Conservation (phyloP, 2,888 invertebrate species). For the Protonemura montana region DNA sequence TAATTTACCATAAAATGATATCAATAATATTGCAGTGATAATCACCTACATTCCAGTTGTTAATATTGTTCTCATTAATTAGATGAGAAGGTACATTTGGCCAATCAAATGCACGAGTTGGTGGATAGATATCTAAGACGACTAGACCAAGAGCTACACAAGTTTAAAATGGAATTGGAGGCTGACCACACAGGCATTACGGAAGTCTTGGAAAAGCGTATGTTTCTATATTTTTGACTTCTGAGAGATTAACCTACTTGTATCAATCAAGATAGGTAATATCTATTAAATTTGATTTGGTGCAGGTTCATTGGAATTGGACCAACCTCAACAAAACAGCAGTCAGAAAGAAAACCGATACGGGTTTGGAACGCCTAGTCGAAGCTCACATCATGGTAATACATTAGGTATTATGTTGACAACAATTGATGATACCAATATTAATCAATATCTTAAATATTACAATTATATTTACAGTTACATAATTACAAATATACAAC, state of each 20-base stretch:
- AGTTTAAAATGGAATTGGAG: constrained; percentile 98
- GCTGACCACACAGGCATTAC: constrained; percentile 99
- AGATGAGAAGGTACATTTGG: constrained; percentile 94
- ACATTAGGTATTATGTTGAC: not conserved
- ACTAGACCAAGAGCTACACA: constrained; percentile 89
- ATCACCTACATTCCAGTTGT: no score
- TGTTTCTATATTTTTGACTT: not conserved
- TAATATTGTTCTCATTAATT: constrained; percentile 36
- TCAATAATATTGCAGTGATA: no score
- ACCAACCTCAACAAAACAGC: constrained; percentile 69
- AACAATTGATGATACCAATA: no score
- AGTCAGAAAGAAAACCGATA: constrained; percentile 87
- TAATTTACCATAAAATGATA: no score
- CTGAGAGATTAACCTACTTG: not conserved
- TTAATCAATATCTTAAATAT: no score
- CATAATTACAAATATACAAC: no score
- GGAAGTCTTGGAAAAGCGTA: constrained; percentile 87
- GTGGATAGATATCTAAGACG: constrained; percentile 91
- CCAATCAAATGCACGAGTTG: constrained; percentile 93
- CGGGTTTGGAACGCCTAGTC: constrained; percentile 55
- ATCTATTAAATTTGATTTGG: not conserved
- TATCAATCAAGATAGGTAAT: not conserved
- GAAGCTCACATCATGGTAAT: constrained; percentile 45
- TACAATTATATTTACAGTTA: no score
- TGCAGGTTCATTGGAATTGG: constrained; percentile 83